Evolutionary conservation across 2,888 invertebrate genomes (phyloP).

Genomic region (Cynaeus angustus): DNA sequence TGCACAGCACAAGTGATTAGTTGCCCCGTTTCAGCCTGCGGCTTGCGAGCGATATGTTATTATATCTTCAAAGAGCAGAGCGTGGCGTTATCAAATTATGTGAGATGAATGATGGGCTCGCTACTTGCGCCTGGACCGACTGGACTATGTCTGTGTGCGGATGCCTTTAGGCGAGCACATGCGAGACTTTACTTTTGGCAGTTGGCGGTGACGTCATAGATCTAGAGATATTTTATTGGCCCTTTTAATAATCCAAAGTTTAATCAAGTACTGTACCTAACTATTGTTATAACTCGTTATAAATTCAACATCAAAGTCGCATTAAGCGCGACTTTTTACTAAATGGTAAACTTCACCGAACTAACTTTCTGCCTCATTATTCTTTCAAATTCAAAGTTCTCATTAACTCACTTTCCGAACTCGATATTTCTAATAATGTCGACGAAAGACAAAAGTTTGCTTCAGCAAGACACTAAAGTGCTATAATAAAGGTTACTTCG

Average conservation of each 20-base stretch:
- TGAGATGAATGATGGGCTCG: slow-evolving; percentile 48
- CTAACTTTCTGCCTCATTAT: neutral
- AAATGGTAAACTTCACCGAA: neutral
- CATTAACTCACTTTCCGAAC: neutral
- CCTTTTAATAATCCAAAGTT: neutral
- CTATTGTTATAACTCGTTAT: neutral
- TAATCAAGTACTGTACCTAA: neutral
- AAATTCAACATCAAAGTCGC: neutral
- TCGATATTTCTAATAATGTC: neutral
- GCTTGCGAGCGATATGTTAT: slow-evolving; percentile 56
- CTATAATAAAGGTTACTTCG: neutral
- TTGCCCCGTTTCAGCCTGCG: slow-evolving; percentile 52
- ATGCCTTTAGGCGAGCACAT: slow-evolving; percentile 44
- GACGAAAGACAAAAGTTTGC: neutral
- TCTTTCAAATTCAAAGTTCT: neutral
- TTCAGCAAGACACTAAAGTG: no score
- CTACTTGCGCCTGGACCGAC: slow-evolving; percentile 38
- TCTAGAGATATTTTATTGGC: neutral
- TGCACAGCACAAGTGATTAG: slow-evolving; percentile 51
- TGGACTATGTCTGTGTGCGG: slow-evolving; percentile 21
- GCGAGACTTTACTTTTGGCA: neutral
- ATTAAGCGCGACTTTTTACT: slow-evolving; percentile 1
- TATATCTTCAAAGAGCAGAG: slow-evolving; percentile 57
- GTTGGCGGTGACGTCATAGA: no score
- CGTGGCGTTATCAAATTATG: slow-evolving; percentile 58